A percentile compares a stretch with the other conserved stretches of the same genome.
phyloP scores from a whole-genome alignment of 92 coral and sea anemone genomes.

The Zoanthus gigantus region DNA sequence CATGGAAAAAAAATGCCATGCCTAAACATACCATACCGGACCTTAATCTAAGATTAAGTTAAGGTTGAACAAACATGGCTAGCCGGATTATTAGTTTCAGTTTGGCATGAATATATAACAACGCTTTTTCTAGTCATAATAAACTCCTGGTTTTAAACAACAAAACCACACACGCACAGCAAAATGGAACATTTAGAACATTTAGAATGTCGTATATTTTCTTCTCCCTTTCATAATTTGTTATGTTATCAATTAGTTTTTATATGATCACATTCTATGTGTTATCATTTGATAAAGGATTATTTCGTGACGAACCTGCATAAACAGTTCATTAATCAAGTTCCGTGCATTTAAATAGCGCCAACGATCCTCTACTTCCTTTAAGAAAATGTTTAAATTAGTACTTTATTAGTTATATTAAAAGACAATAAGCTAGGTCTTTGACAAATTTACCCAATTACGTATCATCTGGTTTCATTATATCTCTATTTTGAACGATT shows the following conservation, averaged over 20 bases:
- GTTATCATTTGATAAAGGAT: constrained; percentile 8
- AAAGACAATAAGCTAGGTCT: constrained; percentile 29
- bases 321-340: constrained; percentile 1
- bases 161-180: no score
- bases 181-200: no score
- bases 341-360: neutral
- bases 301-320: neutral
- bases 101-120: no score
- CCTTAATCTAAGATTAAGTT: no score
- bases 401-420: constrained; percentile 20
- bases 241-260: neutral
- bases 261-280: neutral
- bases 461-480: constrained; percentile 43
- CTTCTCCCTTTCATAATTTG: no score
- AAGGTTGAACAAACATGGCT: no score
- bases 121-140: no score
- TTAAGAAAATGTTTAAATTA: constrained; percentile 1
- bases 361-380: constrained; percentile 10
- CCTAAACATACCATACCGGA: no score
- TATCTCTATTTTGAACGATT: constrained; percentile 11
- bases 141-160: no score
- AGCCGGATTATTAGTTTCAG: no score
- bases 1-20: no score
- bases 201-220: no score
- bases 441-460: constrained; percentile 39